Evolutionary conservation across 2,113 vertebrate genomes (phyloP), one percentile per base, ranked within the genome.

Genomic region (Porphyrio hochstetteri): DNA sequence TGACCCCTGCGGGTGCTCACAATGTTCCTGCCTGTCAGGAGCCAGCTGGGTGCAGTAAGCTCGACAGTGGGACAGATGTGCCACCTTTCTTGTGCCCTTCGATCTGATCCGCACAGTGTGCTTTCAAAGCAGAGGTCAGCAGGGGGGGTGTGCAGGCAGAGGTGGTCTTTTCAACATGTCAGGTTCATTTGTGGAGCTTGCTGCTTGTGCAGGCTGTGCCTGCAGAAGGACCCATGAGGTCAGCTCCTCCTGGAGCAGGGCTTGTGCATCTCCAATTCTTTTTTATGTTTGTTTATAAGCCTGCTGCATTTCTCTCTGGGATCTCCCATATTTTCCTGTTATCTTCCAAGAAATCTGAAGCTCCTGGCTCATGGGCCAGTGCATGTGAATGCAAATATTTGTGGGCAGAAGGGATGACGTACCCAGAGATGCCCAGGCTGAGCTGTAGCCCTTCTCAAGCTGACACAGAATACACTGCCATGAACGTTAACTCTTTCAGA

Each of bases 91-190:
- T 7, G 23, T 42, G 4, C 29, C 55, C 63, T 59, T 29, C 16
- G 67, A 4, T 69, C 36, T 61, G 20, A 16, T 16, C 16, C 4
- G 0, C 36, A 33, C 2, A 0, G 0, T 7, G 55, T 12, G 36
- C 63, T 56, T 48, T 57, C 63, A 57, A 1, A 56, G 36, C 35
- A 29, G 6, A 20, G 57, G 3, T 64, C 60, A 77, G 42, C 20
- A 9, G 50, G 2, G 9, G 1, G 4, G 18, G 27, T n/a, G 10
- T 38, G 23, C 31, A 24, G 55, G 48, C 53, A 79, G 48, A 61
- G 46, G 63, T 38, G 55, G 27, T 16, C 31, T 44, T 53, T 46
- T 17, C 1, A 2, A 13, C 36, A 5, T 1, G 0, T 65, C 3
- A 3, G 11, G 4, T 56, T 71, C 2, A 0, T n/a, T 38, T 28